Base-by-base conservation (phyloP, 2,888 invertebrate species). In the Catocala nupta region DNA sequence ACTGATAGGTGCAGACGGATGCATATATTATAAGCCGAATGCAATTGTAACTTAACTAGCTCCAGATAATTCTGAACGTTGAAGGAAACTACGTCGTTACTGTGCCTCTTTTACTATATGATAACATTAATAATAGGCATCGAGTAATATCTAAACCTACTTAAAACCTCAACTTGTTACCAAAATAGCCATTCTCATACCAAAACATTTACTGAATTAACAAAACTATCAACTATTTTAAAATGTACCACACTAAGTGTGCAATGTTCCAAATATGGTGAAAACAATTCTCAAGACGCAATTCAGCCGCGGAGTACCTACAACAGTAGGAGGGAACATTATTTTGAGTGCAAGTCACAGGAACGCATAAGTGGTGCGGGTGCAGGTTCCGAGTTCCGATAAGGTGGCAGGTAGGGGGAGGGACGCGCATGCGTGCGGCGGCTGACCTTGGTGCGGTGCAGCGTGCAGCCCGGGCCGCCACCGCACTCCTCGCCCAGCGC, bases 371-470 rank as follows among this genome's bases (percentile, higher is more conserved):
- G 78, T 83, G 69, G 71, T 72, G 77, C 81, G 84, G 83, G 84
- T 87, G 86, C 84, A 84, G 82, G 86, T 85, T 84, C 84, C 81
- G 83, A 81, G 79, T 71, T 72, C 64, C 77, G 75, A 74, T 66
- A 73, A 75, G 74, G 64, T 69, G 72, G 76, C 72, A 64, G 69
- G 74, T 55, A 75, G 76, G 76, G 77, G 74, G 77, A 70, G 79
- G 75, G 80, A 78, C 82, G 85, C 92, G 93, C 93, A 93, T 92
- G 93, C 92, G 93, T 89, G 91, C 90, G 85, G 78, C 87, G 89
- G 85, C 86, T 92, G 92, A 92, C 92, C 92, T 93, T 93, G 93
- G 89, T 83, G 89, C 90, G 91, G 89, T 93, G 93, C 93, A 93
- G 88, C 92, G 90, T 92, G 93, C 91, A 90, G 86, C 86, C 87